phyloP scores from a whole-genome alignment of 1,140 invertebrate species.

The Drosophila kikkawai region DNA sequence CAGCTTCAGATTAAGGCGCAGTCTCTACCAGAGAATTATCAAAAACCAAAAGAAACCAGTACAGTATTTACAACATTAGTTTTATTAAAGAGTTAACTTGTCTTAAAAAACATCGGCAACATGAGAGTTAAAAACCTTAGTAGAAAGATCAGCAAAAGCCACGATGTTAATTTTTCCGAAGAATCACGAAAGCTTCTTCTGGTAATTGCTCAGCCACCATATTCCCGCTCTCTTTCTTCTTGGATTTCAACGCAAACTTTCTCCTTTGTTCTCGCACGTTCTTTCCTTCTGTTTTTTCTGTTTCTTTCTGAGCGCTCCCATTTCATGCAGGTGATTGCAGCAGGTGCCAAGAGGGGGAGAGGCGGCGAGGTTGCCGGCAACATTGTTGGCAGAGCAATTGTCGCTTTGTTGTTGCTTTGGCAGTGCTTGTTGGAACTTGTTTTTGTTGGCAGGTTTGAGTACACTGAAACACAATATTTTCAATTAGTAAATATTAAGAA shows the following conservation, averaged over 20 bases:
- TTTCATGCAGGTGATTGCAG: conserved; percentile 40
- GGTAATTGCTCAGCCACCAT: conserved; percentile 39
- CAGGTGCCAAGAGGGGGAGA: not conserved
- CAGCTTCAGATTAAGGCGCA: not conserved
- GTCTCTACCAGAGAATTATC: not conserved
- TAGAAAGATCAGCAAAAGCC: conserved; percentile 1
- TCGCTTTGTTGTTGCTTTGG: conserved; percentile 28
- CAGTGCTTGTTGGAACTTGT: conserved; percentile 41
- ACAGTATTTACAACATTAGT: not conserved
- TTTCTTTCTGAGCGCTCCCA: conserved; percentile 32
- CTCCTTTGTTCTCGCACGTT: conserved; percentile 64
- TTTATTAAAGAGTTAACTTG: not conserved
- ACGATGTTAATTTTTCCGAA: conserved; percentile 2
- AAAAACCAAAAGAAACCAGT: not conserved
- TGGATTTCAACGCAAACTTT: conserved; percentile 51
- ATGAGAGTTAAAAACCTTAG: not conserved
- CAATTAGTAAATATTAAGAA: not conserved
- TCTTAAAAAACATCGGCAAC: not conserved
- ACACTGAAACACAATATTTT: not conserved
- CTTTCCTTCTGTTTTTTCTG: conserved; percentile 8
- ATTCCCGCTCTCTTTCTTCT: conserved; percentile 35
- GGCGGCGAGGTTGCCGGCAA: conserved; percentile 46
- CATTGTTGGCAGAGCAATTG: conserved; percentile 61
- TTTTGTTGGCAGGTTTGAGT: conserved; percentile 20
- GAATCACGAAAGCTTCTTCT: conserved; percentile 47